Evolutionary conservation across 1,140 invertebrate species (phyloP).

Genomic region (Apis cerana): DNA sequence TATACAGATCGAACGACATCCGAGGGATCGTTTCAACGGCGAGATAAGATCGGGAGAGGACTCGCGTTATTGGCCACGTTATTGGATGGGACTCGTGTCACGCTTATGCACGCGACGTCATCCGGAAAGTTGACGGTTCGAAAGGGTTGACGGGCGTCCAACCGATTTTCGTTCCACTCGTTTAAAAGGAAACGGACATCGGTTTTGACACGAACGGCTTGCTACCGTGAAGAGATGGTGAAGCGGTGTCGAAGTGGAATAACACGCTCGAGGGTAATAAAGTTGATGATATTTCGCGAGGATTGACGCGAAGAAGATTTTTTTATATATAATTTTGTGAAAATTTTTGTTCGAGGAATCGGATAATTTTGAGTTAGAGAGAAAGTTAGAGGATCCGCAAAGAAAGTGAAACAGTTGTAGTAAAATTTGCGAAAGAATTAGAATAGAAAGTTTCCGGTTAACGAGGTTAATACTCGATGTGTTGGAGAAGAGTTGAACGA

Average conservation of each 20-base stretch:
- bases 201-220: not conserved
- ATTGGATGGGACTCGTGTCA: not conserved
- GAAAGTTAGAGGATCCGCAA: not conserved
- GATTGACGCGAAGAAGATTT: not conserved
- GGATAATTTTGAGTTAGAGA: not conserved
- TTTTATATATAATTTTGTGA: not conserved
- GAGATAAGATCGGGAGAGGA: conserved; percentile 3
- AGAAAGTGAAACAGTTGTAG: not conserved
- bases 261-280: too few species aligned
- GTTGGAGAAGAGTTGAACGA: too few species aligned
- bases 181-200: not conserved
- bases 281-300: too few species aligned
- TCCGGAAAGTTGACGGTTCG: not conserved
- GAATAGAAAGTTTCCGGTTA: too few species aligned
- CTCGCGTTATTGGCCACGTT: conserved; percentile 1
- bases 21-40: conserved; percentile 24
- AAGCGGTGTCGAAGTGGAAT: too few species aligned
- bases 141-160: not conserved
- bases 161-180: not conserved
- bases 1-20: conserved; percentile 22
- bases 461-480: too few species aligned
- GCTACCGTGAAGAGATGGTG: not conserved
- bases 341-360: not conserved
- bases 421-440: not conserved
- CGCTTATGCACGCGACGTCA: not conserved